phyloP scores from a whole-genome alignment of 2,113 vertebrate species.

The Takifugu bimaculatus region DNA sequence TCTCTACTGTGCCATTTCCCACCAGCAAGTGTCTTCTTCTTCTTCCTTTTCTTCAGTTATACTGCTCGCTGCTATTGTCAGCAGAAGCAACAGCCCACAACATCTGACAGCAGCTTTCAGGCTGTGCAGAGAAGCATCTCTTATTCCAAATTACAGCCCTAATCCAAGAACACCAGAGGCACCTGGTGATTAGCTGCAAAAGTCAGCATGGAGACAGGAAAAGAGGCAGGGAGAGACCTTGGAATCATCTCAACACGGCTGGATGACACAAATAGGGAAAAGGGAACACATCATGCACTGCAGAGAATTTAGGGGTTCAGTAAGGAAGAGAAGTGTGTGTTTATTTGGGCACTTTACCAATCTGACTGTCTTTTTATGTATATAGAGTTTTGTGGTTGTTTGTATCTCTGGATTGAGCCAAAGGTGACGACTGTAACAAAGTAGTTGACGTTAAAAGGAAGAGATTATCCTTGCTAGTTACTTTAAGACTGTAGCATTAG shows the following conservation, averaged over 20 bases:
- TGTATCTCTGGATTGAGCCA: slow-evolving; percentile 64
- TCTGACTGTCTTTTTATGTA: slow-evolving; percentile 46
- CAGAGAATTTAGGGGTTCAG: slow-evolving; percentile 40
- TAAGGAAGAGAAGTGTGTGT: slow-evolving; percentile 26
- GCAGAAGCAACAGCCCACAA: slow-evolving; percentile 41
- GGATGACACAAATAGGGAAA: slow-evolving; percentile 29
- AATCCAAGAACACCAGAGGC: slow-evolving; percentile 24
- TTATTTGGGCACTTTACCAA: slow-evolving; percentile 62
- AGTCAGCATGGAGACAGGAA: slow-evolving; percentile 16
- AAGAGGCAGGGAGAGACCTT: slow-evolving; percentile 43
- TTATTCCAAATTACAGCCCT: slow-evolving; percentile 53
- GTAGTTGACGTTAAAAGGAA: slow-evolving; percentile 45
- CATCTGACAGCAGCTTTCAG: slow-evolving; percentile 57
- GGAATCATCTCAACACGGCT: slow-evolving; percentile 38
- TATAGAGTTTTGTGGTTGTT: slow-evolving; percentile 44
- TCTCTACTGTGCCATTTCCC: slow-evolving; percentile 86
- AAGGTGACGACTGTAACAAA: slow-evolving; percentile 44
- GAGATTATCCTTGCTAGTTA: slow-evolving; percentile 56
- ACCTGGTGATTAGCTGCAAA: slow-evolving; percentile 50
- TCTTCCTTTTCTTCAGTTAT: slow-evolving; percentile 60
- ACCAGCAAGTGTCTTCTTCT: slow-evolving; percentile 89
- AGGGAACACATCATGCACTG: slow-evolving; percentile 44
- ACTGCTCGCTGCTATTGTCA: slow-evolving; percentile 74
- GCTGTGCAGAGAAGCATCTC: slow-evolving; percentile 40
- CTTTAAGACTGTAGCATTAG: slow-evolving; percentile 72